Conservation (phyloP, 2,113 vertebrate genomes). For the Bolborhynchus lineola region DNA sequence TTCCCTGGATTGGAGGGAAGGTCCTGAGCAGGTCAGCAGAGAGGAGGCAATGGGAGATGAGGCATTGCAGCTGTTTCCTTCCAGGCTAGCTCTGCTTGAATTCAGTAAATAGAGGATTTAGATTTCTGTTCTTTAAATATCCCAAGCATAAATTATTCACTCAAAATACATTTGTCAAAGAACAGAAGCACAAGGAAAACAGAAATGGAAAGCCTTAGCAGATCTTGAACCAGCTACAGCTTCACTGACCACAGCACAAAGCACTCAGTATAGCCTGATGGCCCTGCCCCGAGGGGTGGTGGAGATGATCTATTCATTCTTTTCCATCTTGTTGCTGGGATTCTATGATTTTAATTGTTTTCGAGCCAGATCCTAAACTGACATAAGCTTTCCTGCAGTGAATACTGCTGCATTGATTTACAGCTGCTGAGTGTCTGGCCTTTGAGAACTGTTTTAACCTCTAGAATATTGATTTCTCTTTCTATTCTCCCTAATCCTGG, state of each 20-base stretch:
- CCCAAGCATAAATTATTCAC: conserved; percentile 63
- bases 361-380: background rate
- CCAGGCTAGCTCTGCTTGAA: background rate
- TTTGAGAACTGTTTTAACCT: conserved; percentile 20
- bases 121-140: conserved; percentile 56
- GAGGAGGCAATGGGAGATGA: background rate
- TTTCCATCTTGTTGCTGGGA: background rate
- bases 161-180: conserved; percentile 36
- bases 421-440: background rate
- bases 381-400: background rate
- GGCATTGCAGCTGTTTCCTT: background rate
- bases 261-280: background rate
- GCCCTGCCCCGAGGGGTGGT: background rate
- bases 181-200: background rate
- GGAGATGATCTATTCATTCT: conserved; percentile 34
- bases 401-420: conserved; percentile 3
- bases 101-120: conserved; percentile 27
- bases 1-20: background rate
- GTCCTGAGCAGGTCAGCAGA: background rate
- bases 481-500: background rate
- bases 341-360: conserved; percentile 41
- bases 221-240: background rate
- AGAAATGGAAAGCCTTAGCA: background rate
- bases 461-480: conserved; percentile 23
- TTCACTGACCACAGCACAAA: conserved; percentile 12